These are phyloP conservation scores for Drosophila bipectinata DNA, from an alignment of 1,140 invertebrate species.

Conservation along the genomic window DNA sequence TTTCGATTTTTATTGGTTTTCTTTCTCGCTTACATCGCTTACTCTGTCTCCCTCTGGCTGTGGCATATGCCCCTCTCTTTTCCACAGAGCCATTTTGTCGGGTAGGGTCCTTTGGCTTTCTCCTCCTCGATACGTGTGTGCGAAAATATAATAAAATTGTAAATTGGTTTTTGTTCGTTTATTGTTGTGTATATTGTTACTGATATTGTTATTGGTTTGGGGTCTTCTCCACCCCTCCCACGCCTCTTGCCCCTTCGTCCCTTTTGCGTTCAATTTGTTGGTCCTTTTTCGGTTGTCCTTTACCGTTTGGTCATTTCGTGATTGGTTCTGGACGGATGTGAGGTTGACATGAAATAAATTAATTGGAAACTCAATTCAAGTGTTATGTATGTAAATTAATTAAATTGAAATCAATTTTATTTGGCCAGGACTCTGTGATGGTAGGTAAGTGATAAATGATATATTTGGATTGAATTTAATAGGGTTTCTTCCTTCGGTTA, in stretches of 20 bases:
- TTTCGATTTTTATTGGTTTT: conserved; percentile 82
- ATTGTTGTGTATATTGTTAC: conserved; percentile 76
- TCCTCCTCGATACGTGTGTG: conserved; percentile 29
- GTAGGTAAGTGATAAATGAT: neutral
- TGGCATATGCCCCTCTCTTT: conserved; percentile 4
- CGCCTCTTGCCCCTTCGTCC: neutral
- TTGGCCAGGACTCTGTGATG: neutral
- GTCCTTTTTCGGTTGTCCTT: conserved; percentile 35
- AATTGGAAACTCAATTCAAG: conserved; percentile 68
- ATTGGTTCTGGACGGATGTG: conserved; percentile 33
- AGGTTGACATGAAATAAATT: conserved; percentile 69
- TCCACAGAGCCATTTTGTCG: conserved; percentile 71
- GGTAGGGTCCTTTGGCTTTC: conserved; percentile 25
- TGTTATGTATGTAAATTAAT: conserved; percentile 64
- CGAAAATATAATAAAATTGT: conserved; percentile 80
- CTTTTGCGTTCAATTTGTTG: conserved; percentile 26
- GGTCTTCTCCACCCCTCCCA: conserved; percentile 32
- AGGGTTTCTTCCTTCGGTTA: neutral
- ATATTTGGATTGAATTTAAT: neutral
- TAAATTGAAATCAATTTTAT: conserved; percentile 41
- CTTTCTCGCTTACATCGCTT: conserved; percentile 20
- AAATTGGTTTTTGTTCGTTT: conserved; percentile 80
- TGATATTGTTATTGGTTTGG: conserved; percentile 77
- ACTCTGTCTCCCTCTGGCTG: neutral
- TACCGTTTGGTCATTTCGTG: conserved; percentile 43